These are phyloP conservation scores for Heliothis virescens DNA, from an alignment of 1,140 invertebrate genomes.

Conservation along the genomic window DNA sequence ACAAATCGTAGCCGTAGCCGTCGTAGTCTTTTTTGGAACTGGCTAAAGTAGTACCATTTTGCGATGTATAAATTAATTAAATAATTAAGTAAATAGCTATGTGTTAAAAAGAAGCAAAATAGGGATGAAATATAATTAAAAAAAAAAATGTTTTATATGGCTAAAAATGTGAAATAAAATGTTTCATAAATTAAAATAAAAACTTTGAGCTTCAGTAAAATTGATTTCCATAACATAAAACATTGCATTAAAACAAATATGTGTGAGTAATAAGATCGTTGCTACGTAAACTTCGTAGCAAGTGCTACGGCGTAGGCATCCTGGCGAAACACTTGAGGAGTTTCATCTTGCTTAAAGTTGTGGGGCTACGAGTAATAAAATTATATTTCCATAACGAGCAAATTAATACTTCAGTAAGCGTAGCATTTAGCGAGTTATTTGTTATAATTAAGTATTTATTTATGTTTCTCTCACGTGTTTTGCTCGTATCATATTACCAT, in stretches of 20 bases:
- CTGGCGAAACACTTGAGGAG: constrained; percentile 19
- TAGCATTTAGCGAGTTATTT: background rate
- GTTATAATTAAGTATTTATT: constrained; percentile 19
- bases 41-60: background rate
- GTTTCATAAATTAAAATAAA: background rate
- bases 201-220: background rate
- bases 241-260: background rate
- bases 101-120: background rate
- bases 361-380: constrained; percentile 11
- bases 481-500: constrained; percentile 23
- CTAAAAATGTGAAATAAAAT: background rate
- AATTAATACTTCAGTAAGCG: background rate
- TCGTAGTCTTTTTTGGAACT: background rate
- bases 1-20: background rate
- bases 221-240: background rate
- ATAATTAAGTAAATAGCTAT: background rate
- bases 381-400: constrained; percentile 7
- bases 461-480: constrained; percentile 15
- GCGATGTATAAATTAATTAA: background rate
- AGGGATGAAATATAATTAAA: too few relatives aligned
- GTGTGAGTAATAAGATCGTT: background rate
- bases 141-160: too few relatives aligned
- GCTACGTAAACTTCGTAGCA: constrained; percentile 36
- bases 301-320: constrained; percentile 47
- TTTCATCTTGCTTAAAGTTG: constrained; percentile 28